Evolutionary conservation across 2,113 vertebrate species (phyloP).

Genomic region (Tapirus terrestris): DNA sequence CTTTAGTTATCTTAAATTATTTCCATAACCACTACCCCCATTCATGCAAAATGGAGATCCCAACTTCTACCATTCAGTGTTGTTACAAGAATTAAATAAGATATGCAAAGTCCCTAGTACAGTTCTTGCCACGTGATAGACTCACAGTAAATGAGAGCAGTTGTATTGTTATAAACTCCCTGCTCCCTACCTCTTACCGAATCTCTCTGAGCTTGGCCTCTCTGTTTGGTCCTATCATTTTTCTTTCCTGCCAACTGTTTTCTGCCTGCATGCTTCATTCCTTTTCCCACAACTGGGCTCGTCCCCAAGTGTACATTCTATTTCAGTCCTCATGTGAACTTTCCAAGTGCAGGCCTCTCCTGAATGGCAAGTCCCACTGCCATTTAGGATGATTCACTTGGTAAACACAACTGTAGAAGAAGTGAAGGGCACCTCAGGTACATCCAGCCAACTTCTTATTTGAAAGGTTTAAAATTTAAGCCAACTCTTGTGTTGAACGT

Average conservation of each 20-base stretch:
- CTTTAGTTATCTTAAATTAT: neutral
- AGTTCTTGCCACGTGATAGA: neutral
- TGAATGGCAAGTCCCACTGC: neutral
- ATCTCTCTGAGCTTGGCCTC: neutral
- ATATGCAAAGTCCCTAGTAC: neutral
- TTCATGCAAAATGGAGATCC: neutral
- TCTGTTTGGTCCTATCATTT: neutral
- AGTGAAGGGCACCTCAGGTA: neutral
- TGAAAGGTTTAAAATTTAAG: neutral
- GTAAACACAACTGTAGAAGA: neutral
- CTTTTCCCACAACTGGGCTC: neutral
- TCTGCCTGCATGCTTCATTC: neutral
- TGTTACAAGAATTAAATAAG: neutral
- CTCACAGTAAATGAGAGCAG: neutral
- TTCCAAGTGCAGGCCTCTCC: neutral
- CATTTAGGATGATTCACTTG: neutral
- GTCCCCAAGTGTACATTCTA: neutral
- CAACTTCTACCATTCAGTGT: neutral
- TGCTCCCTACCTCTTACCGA: neutral
- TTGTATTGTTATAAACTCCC: neutral
- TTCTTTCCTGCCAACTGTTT: neutral
- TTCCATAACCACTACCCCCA: neutral
- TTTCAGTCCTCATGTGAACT: neutral
- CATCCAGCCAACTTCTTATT: neutral
- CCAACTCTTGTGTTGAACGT: neutral